Evolutionary conservation across 1,140 invertebrate genomes (phyloP), one percentile per base, ranked within the genome.

Genomic region (Elymnias hypermnestra): DNA sequence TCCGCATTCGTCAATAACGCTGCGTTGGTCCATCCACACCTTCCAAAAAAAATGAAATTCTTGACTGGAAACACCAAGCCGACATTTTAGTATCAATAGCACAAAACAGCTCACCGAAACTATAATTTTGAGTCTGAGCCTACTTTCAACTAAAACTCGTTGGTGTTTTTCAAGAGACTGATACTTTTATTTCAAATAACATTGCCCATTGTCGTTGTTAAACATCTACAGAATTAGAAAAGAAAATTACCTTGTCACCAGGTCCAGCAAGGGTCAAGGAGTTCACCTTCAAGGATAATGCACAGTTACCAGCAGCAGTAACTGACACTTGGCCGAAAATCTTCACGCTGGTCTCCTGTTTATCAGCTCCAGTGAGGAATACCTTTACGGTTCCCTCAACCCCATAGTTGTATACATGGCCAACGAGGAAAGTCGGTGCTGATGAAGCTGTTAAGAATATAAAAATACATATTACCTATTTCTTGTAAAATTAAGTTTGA

Each of bases 321-420:
- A 90, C 66, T 2, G 87, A 79, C 0, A 86, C 88, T 31, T 85
- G 77, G 1, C 87, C 89, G 4, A 78, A 63, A 5, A 89, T 59
- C 51, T 88, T 89, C 0, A 89, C 75, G 21, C 64, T 87, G 5
- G 87, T 87, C 50, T 89, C 87, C 58, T 89, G 74, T 15, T 74
- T 75, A 5, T 76, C 74, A 6, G 73, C 75, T 0, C 78, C 75
- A 0, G 72, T 65, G 42, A 87, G 59, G 51, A 60, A 78, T 31
- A 87, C 64, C 1, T 67, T 71, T 4, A 86, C 83, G 0, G 62
- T 51, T 0, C 83, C 79, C 38, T 87, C 83, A 0, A 87, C 66
- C 25, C 61, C 72, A 61, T 86, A 87, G 10, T 65, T 81, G 62
- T 87, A 87, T 3, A 67, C 76, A 42, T 83, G 72, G 8, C 81